Evolutionary conservation across 2,797 vertebrate genomes (phyloP).

Genomic region (Diplodus sargus): DNA sequence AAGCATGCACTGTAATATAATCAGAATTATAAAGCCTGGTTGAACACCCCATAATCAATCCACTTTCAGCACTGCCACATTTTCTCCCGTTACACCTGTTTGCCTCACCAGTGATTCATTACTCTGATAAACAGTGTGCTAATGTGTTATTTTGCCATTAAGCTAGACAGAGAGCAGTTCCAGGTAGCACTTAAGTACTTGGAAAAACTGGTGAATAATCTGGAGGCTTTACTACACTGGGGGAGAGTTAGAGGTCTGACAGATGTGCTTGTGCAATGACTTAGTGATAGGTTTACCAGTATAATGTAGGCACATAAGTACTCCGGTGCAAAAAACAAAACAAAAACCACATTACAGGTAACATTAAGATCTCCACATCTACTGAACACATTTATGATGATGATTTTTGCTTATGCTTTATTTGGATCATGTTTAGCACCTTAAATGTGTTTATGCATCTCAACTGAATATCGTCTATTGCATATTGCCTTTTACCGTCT

Average conservation of each 20-base stretch:
- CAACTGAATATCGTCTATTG: neutral
- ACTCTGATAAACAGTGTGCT: constrained; percentile 44
- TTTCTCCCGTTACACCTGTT: constrained; percentile 30
- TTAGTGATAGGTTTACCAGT: neutral
- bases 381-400: neutral
- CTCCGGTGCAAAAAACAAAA: too few species aligned
- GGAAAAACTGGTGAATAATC: constrained; percentile 24
- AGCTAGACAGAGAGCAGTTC: constrained; percentile 17
- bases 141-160: constrained; percentile 54
- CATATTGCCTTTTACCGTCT: too few species aligned
- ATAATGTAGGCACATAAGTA: too few species aligned
- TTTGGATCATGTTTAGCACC: neutral
- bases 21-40: constrained; percentile 12
- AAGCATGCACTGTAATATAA: neutral
- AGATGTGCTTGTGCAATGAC: neutral
- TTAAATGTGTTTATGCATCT: neutral
- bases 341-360: too few species aligned
- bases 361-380: neutral
- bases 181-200: constrained; percentile 30
- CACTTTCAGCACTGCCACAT: constrained; percentile 20
- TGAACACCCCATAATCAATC: constrained; percentile 16
- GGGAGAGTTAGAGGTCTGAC: neutral
- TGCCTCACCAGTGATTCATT: constrained; percentile 48
- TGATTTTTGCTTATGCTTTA: neutral
- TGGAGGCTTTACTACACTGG: constrained; percentile 4